A percentile compares a stretch with the other conserved stretches of the same genome.
Evolutionary conservation across 2,888 invertebrate genomes (phyloP).

Genomic region (Elegia similella): DNA sequence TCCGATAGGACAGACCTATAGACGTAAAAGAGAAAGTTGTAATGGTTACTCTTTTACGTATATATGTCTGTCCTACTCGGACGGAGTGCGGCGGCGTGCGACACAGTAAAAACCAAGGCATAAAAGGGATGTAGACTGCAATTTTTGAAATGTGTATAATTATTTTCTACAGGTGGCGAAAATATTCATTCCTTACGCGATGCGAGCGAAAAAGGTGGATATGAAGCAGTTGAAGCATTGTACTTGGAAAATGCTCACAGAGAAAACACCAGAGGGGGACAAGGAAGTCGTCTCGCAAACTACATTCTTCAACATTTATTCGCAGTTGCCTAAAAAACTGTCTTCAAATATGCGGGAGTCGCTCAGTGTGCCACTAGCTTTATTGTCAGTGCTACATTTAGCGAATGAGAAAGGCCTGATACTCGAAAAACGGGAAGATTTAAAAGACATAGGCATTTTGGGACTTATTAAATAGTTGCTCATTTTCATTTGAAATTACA

Average conservation of each 20-base stretch:
- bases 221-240: conserved; percentile 91
- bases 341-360: conserved; percentile 85
- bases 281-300: conserved; percentile 65
- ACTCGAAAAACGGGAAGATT: conserved; percentile 71
- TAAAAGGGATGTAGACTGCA: too few species aligned
- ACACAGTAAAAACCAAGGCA: too few species aligned
- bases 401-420: conserved; percentile 89
- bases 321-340: conserved; percentile 79
- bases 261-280: conserved; percentile 48
- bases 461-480: conserved; percentile 52
- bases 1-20: too few species aligned
- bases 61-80: too few species aligned
- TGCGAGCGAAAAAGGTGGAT: conserved; percentile 92
- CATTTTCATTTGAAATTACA: neutral
- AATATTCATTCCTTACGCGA: conserved; percentile 89
- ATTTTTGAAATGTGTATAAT: neutral
- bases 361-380: conserved; percentile 88
- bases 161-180: conserved; percentile 81
- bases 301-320: conserved; percentile 81
- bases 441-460: conserved; percentile 77
- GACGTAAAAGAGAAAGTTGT: too few species aligned
- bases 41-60: too few species aligned
- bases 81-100: too few species aligned
- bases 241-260: conserved; percentile 85
- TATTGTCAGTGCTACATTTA: conserved; percentile 91